These are phyloP conservation scores for Nasonia oneida DNA, from an alignment of 2,888 invertebrate genomes.

Conservation along the genomic window DNA sequence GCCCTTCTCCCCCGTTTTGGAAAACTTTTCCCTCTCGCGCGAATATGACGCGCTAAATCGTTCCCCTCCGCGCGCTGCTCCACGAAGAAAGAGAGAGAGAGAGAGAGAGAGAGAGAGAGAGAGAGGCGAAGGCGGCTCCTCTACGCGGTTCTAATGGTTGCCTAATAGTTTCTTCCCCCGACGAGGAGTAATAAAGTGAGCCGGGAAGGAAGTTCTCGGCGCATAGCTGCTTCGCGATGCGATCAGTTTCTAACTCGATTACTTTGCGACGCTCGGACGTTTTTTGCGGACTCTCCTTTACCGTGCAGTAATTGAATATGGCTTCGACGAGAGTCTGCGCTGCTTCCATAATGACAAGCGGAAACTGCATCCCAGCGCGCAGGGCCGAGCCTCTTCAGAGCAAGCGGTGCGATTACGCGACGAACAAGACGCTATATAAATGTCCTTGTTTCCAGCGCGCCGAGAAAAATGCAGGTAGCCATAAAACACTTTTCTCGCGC, in stretches of 20 bases:
- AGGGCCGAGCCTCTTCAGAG: neutral
- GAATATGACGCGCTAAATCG: constrained; percentile 43
- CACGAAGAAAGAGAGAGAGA: neutral
- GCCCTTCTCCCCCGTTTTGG: constrained; percentile 30
- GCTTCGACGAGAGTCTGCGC: neutral
- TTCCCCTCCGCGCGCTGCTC: neutral
- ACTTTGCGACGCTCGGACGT: neutral
- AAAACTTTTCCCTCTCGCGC: constrained; percentile 53
- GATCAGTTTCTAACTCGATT: constrained; percentile 56
- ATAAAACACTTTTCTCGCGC: constrained; percentile 26
- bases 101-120: too few species aligned
- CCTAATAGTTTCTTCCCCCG: constrained; percentile 64
- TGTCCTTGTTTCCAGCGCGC: neutral
- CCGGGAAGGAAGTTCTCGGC: constrained; percentile 13
- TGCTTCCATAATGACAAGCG: neutral
- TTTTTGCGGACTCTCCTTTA: neutral
- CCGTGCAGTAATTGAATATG: neutral
- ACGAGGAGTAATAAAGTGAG: constrained; percentile 40
- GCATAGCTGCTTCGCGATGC: neutral
- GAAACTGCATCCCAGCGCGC: neutral
- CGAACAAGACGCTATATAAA: neutral
- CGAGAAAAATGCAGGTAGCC: constrained; percentile 3
- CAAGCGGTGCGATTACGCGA: neutral
- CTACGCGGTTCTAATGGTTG: constrained; percentile 63
- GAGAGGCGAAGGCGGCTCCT: neutral